A percentile compares a stretch with the other conserved stretches of the same genome.
Evolutionary conservation across 2,888 invertebrate species (phyloP).

Genomic region (Rotaria magnacalcarata): DNA sequence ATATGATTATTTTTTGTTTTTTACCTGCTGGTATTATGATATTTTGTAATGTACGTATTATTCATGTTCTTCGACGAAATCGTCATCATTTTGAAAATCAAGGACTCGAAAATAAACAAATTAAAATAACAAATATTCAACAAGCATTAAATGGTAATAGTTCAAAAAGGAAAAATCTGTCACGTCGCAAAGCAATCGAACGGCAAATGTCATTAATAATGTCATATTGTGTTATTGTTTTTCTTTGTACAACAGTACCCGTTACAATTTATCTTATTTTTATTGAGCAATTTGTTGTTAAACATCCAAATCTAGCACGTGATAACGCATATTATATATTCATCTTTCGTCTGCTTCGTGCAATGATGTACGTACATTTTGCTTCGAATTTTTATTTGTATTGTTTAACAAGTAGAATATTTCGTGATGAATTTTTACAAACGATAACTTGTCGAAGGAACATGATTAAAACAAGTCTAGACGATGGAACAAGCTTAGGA

Average conservation of each 20-base stretch:
- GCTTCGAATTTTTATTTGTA: slow-evolving; percentile 11
- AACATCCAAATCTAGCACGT: not conserved
- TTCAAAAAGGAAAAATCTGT: not conserved
- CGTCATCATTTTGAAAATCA: not conserved
- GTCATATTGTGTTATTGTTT: not conserved
- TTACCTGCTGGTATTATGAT: slow-evolving; percentile 4
- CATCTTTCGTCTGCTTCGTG: not conserved
- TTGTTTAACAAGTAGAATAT: slow-evolving; percentile 30
- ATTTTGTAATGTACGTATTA: not conserved
- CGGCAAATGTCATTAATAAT: slow-evolving; percentile 15
- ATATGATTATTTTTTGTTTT: slow-evolving; percentile 24
- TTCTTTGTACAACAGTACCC: not conserved
- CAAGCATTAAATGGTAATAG: not conserved
- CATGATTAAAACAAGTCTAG: not conserved
- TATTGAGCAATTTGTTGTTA: not conserved
- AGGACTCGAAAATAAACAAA: not conserved
- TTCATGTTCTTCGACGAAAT: not conserved
- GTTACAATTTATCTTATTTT: slow-evolving; percentile 18
- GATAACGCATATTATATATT: not conserved
- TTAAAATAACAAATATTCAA: not conserved
- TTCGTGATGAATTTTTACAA: not conserved
- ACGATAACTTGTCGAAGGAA: not conserved
- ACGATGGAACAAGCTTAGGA: not conserved
- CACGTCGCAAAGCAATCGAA: not conserved
- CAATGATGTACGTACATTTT: not conserved